Percentiles rank a stretch among this genome's conserved stretches.
These are phyloP conservation scores for Tribolium castaneum DNA, from an alignment of 1,140 invertebrate genomes.

Conservation along the genomic window DNA sequence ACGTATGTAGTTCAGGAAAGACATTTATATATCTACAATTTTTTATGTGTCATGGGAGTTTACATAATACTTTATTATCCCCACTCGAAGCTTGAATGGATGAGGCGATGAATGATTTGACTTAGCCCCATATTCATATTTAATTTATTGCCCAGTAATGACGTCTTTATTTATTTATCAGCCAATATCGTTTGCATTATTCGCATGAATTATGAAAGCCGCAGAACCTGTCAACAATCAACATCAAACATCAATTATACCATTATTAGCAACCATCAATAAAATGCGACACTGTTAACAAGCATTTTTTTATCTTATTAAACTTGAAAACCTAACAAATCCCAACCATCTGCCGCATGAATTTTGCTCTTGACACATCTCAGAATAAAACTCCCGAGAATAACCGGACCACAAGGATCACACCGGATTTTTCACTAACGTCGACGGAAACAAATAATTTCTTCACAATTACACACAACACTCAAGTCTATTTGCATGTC, in stretches of 20 bases:
- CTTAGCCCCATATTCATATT: conserved; percentile 21
- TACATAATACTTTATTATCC: conserved; percentile 44
- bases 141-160: conserved; percentile 27
- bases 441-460: not conserved
- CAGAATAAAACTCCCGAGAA: conserved; percentile 28
- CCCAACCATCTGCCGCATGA: not conserved
- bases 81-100: not conserved
- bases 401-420: conserved; percentile 18
- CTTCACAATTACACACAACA: too few relatives aligned
- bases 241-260: conserved; percentile 27
- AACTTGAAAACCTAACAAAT: not conserved
- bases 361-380: conserved; percentile 15
- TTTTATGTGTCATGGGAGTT: conserved; percentile 41
- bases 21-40: conserved; percentile 46
- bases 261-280: conserved; percentile 28
- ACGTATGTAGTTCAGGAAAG: conserved; percentile 45
- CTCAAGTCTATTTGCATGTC: too few relatives aligned
- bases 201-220: conserved; percentile 20
- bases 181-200: conserved; percentile 28
- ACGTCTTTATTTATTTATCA: conserved; percentile 33
- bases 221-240: conserved; percentile 27
- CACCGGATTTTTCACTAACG: conserved; percentile 22
- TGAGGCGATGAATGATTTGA: conserved; percentile 11
- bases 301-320: not conserved
- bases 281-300: conserved; percentile 19